Percentiles rank a stretch among this genome's conserved stretches.
These are phyloP conservation scores for Euplagia quadripunctaria DNA, from an alignment of 2,888 invertebrate species.

Conservation along the genomic window DNA sequence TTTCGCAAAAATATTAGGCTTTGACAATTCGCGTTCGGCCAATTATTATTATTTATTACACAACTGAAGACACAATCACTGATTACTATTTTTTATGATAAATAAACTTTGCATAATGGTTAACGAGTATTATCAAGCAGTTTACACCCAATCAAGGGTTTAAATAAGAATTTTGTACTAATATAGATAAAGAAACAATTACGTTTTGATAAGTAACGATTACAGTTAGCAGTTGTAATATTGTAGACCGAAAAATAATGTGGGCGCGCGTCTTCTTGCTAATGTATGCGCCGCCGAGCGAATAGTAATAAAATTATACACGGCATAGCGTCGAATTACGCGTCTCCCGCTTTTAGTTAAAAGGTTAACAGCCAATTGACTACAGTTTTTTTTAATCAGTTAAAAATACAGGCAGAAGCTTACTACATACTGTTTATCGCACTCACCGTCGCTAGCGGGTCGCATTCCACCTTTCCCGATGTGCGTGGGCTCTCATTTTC, in stretches of 20 bases:
- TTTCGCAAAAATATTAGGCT: constrained; percentile 23
- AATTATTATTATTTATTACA: constrained; percentile 35
- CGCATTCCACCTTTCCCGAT: constrained; percentile 84
- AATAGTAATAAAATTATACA: constrained; percentile 87
- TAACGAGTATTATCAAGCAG: constrained; percentile 71
- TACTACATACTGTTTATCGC: constrained; percentile 60
- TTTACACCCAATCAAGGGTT: constrained; percentile 84
- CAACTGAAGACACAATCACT: constrained; percentile 49
- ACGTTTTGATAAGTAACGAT: constrained; percentile 77
- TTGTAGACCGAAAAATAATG: constrained; percentile 65
- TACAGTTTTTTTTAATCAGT: constrained; percentile 87
- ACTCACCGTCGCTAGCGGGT: constrained; percentile 85
- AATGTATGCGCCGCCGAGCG: constrained; percentile 79
- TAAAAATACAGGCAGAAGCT: constrained; percentile 83
- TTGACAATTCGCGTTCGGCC: constrained; percentile 29
- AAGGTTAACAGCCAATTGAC: constrained; percentile 88
- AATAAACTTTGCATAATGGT: constrained; percentile 53
- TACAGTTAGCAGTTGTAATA: constrained; percentile 63
- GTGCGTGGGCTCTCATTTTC: constrained; percentile 86
- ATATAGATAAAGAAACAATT: constrained; percentile 83
- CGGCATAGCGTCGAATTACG: constrained; percentile 86
- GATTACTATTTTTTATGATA: constrained; percentile 54
- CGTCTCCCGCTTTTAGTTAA: constrained; percentile 87
- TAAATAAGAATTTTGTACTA: constrained; percentile 79
- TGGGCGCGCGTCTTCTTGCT: constrained; percentile 57